These are phyloP conservation scores for Orussus abietinus DNA, from an alignment of 1,140 invertebrate genomes.

Conservation along the genomic window DNA sequence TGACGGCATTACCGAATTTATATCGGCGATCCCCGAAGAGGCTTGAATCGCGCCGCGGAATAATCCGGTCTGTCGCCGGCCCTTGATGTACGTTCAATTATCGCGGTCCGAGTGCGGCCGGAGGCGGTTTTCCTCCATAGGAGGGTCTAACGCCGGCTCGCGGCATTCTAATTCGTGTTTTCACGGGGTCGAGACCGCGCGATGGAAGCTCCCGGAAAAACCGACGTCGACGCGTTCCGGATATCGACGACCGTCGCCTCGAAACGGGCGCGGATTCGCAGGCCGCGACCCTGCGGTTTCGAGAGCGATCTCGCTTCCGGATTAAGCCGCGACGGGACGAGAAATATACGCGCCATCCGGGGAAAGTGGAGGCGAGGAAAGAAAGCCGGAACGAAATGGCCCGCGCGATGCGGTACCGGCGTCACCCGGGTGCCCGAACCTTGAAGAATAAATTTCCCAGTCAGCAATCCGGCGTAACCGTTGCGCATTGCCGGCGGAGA, in stretches of 20 bases:
- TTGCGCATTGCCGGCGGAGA: conserved; percentile 17
- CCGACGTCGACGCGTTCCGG: conserved; percentile 13
- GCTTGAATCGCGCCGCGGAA: conserved; percentile 35
- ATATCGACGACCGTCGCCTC: conserved; percentile 32
- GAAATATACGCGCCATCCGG: conserved; percentile 23
- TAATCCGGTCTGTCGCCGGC: conserved; percentile 22
- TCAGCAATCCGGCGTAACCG: conserved; percentile 27
- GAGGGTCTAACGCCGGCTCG: too few relatives aligned
- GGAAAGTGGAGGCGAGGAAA: conserved; percentile 13
- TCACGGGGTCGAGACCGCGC: too few relatives aligned
- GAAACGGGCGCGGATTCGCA: too few relatives aligned
- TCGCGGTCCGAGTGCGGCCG: conserved; percentile 20
- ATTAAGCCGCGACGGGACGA: neutral
- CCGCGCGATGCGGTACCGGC: conserved; percentile 30
- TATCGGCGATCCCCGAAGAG: conserved; percentile 31
- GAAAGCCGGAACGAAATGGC: conserved; percentile 13
- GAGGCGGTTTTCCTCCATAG: neutral
- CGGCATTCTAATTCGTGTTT: too few relatives aligned
- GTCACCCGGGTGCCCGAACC: conserved; percentile 25
- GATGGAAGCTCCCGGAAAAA: neutral
- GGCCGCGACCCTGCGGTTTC: too few relatives aligned
- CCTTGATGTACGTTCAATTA: conserved; percentile 42
- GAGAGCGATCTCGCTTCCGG: conserved; percentile 7
- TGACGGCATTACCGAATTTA: conserved; percentile 51
- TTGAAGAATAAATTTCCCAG: conserved; percentile 39